phyloP scores from a whole-genome alignment of 2,888 invertebrate species.

The Nomada hirtipes region DNA sequence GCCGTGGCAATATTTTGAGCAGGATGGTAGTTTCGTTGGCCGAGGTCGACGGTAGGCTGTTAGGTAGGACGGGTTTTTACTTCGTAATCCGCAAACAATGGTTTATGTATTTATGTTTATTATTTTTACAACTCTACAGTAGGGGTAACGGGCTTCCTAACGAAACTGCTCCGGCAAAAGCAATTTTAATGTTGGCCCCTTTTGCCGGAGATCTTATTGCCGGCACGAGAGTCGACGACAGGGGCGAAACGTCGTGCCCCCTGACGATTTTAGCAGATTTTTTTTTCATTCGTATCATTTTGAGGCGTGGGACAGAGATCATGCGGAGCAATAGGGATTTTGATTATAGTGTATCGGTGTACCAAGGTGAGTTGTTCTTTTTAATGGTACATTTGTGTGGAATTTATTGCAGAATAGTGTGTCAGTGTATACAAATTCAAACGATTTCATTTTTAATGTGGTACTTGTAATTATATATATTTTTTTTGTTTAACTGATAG shows the following conservation, averaged over 20 bases:
- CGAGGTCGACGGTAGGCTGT: conserved; percentile 20
- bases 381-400: too few relatives aligned
- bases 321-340: too few relatives aligned
- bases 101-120: conserved; percentile 80
- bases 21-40: conserved; percentile 23
- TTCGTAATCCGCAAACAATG: conserved; percentile 74
- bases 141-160: conserved; percentile 61
- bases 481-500: too few relatives aligned
- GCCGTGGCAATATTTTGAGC: conserved; percentile 54
- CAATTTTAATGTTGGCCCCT: conserved; percentile 50
- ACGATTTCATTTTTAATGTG: too few relatives aligned
- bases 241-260: neutral
- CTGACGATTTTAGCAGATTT: neutral
- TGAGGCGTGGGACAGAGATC: too few relatives aligned
- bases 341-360: too few relatives aligned
- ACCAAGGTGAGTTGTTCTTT: too few relatives aligned
- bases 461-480: too few relatives aligned
- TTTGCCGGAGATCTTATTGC: conserved; percentile 13
- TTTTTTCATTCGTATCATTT: neutral
- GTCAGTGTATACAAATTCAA: too few relatives aligned
- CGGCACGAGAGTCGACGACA: neutral
- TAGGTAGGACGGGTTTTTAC: conserved; percentile 62
- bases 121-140: conserved; percentile 78
- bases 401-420: too few relatives aligned
- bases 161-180: conserved; percentile 15